Base-by-base conservation (phyloP, 2,113 vertebrate genomes). In the Columbina picui region DNA sequence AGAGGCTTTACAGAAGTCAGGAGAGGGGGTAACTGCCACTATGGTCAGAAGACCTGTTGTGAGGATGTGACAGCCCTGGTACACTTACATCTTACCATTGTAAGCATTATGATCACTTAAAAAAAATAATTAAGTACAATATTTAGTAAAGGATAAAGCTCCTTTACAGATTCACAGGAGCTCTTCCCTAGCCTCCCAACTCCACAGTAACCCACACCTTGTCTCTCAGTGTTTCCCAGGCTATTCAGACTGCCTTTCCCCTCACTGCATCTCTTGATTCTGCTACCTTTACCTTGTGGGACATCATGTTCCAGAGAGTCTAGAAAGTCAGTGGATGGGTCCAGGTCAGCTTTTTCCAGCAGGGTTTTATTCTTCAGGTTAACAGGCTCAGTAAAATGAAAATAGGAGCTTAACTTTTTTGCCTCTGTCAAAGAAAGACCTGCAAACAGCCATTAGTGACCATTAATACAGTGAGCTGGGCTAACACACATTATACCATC, bases 311-410 rank as follows among this genome's bases (percentile, higher is more conserved):
- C 99, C 92, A 99, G 90, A 79, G 98, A 98, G 81, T 99, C 98
- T 94, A 99, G 96, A 94, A 99, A 99, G 94, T 99, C 99, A 18
- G 98, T 97, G 12, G 98, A 98, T 41, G 99, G 99, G 80, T 99
- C 98, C 84, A 99, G 79, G n/a, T 99, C 97, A 30, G 98, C 98
- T 96, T 98, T 98, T 96, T 98, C 98, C 70, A 99, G 96, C 84
- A 99, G 93, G 6, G 98, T 98, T 96, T 98, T 99, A 57, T 98
- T 98, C 97, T 98, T 99, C 87, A 97, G 95, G 25, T 97, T 96
- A 70, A 97, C 82, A 26, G 98, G 97, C 82, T 98, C 90, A 52
- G 98, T 95, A 89, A 99, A 99, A 96, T 99, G 99, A 80, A 99
- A 98, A 95, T 98, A 99, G 89, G 98, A 99, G 65, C 97, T 98